These are phyloP conservation scores for Volucella inflata DNA, from an alignment of 2,888 invertebrate species.

Conservation along the genomic window DNA sequence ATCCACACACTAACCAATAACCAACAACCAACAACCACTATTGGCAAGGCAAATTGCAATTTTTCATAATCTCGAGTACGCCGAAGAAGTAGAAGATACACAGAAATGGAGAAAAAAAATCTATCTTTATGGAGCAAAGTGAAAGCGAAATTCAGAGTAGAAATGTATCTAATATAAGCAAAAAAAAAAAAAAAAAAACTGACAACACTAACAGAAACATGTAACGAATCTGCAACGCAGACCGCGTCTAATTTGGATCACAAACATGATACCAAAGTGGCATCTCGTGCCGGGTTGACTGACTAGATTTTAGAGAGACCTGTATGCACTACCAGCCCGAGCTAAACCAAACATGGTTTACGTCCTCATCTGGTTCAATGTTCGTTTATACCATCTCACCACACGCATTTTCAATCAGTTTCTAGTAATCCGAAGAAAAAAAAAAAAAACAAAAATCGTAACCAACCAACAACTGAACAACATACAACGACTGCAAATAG, in stretches of 20 bases:
- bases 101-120: conserved; percentile 51
- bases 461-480: too few relatives aligned
- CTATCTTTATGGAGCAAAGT: conserved; percentile 76
- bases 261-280: conserved; percentile 72
- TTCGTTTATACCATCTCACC: conserved; percentile 53
- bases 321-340: not conserved
- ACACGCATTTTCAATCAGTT: conserved; percentile 62
- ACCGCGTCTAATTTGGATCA: conserved; percentile 74
- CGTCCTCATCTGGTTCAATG: conserved; percentile 76
- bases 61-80: conserved; percentile 73
- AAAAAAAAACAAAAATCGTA: too few relatives aligned
- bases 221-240: conserved; percentile 32
- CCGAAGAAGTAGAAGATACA: conserved; percentile 49
- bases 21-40: too few relatives aligned
- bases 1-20: not conserved
- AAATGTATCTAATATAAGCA: conserved; percentile 14
- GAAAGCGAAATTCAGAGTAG: conserved; percentile 67
- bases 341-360: conserved; percentile 59
- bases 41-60: conserved; percentile 62
- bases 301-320: conserved; percentile 51
- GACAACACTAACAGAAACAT: too few relatives aligned
- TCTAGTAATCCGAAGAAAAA: conserved; percentile 43
- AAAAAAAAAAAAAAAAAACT: conserved; percentile 29
- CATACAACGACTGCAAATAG: conserved; percentile 10
- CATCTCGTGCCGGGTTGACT: conserved; percentile 74